Evolutionary conservation across 2,113 vertebrate species (phyloP).

Genomic region (Poecile atricapillus): DNA sequence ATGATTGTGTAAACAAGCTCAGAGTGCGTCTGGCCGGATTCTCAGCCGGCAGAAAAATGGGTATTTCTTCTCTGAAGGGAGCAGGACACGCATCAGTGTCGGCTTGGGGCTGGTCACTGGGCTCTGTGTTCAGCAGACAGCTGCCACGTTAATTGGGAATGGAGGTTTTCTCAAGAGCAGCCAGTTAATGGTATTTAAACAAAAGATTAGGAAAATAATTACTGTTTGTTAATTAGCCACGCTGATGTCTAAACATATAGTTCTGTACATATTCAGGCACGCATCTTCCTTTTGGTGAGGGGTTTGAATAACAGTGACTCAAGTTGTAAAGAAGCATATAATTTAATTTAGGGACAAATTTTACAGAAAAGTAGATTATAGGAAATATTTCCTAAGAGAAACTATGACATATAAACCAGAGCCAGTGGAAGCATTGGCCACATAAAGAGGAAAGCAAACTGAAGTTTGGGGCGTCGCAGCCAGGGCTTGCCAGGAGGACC

Average conservation of each 20-base stretch:
- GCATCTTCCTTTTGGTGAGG: conserved; percentile 32
- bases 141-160: conserved; percentile 31
- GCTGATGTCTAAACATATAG: conserved; percentile 51
- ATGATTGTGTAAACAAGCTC: neutral
- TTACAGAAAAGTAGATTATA: conserved; percentile 23
- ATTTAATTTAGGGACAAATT: conserved; percentile 49
- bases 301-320: neutral
- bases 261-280: neutral
- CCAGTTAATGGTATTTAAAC: conserved; percentile 55
- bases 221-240: conserved; percentile 32
- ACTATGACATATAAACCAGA: neutral
- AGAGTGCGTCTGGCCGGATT: neutral
- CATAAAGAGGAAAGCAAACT: neutral
- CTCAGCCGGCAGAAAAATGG: conserved; percentile 5
- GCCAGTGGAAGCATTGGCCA: neutral
- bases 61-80: neutral
- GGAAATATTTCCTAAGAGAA: neutral
- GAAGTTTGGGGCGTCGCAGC: neutral
- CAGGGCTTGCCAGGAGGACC: neutral
- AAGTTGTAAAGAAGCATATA: conserved; percentile 44
- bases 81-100: neutral
- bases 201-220: conserved; percentile 55
- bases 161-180: conserved; percentile 36
- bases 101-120: neutral
- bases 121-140: conserved; percentile 13